A percentile compares a stretch with the other conserved stretches of the same genome.
These are phyloP conservation scores for Nycticorax nycticorax DNA, from an alignment of 2,113 vertebrate genomes.

Conservation along the genomic window DNA sequence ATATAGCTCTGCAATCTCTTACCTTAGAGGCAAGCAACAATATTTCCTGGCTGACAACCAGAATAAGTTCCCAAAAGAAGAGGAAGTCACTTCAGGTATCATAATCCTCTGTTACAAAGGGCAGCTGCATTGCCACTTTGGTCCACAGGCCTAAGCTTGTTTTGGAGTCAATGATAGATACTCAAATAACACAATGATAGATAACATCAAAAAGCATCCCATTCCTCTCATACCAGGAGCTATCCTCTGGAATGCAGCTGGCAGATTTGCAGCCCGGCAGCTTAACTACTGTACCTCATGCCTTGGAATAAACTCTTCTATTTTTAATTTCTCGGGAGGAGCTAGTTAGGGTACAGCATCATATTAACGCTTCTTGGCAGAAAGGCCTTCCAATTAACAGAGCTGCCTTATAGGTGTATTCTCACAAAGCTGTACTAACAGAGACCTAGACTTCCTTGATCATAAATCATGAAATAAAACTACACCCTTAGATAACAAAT, in stretches of 20 bases:
- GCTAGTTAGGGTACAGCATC: background rate
- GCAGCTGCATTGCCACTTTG: background rate
- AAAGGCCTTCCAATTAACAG: background rate
- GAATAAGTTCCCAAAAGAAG: background rate
- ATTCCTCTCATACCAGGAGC: background rate
- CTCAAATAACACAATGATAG: background rate
- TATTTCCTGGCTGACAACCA: background rate
- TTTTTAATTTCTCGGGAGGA: background rate
- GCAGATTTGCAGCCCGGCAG: background rate
- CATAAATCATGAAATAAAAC: background rate
- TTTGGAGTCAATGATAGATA: background rate
- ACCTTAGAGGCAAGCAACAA: background rate
- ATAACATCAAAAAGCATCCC: slow-evolving; percentile 1
- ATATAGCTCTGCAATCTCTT: background rate
- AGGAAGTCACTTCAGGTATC: background rate
- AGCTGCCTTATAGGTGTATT: background rate
- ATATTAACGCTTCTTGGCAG: background rate
- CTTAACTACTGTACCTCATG: background rate
- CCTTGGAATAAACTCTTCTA: background rate
- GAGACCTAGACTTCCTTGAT: background rate
- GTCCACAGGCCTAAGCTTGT: background rate
- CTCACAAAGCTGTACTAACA: background rate
- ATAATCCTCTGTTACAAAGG: background rate
- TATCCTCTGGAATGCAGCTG: background rate
- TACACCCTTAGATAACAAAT: background rate